Base-by-base conservation (phyloP, 1,140 invertebrate species). In the Anoplolepis gracilipes region DNA sequence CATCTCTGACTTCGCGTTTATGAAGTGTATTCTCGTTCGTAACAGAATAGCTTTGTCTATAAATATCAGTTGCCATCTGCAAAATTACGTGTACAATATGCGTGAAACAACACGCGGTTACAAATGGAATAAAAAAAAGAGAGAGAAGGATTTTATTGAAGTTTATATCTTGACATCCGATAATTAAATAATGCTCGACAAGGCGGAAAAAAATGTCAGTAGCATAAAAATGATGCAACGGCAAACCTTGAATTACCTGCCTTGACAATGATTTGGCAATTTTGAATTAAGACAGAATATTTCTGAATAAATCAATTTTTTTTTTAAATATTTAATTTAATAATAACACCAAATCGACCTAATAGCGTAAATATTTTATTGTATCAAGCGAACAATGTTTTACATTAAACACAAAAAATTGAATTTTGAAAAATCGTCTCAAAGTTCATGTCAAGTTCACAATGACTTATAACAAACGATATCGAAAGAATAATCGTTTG, bases 131-230 rank as follows among this genome's bases (percentile, higher is more conserved):
- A n/a, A n/a, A n/a, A 67, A 33, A 65, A 33, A 28, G 22, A 2
- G 19, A 10, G 10, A 11, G 13, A 57, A 67, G n/a, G n/a, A n/a
- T n/a, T 33, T 67, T 53, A 7, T 55, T 16, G 33, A 67, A 57
- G 36, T 36, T 53, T 67, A 53, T 28, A 2, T 22, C 55, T 10
- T 39, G 49, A 55, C 19, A n/a, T 69, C 49, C 77, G 22, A 49
- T 10, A 55, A 16, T 79, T 79, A 67, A 69, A 28, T 57, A 79
- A 79, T 49, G 7, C 7, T 78, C n/a, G 28, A 53, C 46, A 25
- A 30, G 19, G 30, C 1, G 25, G 25, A 61, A 30, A 49, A 46
- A 39, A 61, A 11, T 61, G 72, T 46, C 19, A 13, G 6, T 11
- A 42, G 6, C 33, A 10, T 19, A 62, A 77, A 61, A 13, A 33